Evolutionary conservation across 2,888 invertebrate species (phyloP).

Genomic region (Pediacus dermestoides): DNA sequence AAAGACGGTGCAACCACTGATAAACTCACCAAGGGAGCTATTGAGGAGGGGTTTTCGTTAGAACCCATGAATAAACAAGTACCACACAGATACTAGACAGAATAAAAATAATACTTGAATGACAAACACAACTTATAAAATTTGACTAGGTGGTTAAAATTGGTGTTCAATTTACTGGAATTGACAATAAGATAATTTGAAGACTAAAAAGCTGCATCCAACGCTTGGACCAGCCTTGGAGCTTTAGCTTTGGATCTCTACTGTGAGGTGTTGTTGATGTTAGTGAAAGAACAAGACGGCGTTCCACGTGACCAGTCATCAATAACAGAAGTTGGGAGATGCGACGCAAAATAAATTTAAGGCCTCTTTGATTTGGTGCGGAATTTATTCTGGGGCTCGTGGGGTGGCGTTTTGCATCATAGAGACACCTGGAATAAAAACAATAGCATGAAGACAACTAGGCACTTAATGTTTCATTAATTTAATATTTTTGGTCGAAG

Average conservation of each 20-base stretch:
- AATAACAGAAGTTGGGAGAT: constrained; percentile 46
- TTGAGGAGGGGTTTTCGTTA: constrained; percentile 16
- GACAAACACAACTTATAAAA: constrained; percentile 3
- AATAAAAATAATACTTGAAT: constrained; percentile 1
- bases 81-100: constrained; percentile 4
- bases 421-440: too few species aligned
- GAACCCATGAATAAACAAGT: constrained; percentile 6
- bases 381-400: too few species aligned
- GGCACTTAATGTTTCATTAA: too few species aligned
- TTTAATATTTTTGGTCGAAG: too few species aligned
- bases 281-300: constrained; percentile 53
- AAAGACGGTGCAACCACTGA: constrained; percentile 29
- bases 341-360: constrained; percentile 10
- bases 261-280: constrained; percentile 55
- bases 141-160: constrained; percentile 2
- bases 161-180: constrained; percentile 31
- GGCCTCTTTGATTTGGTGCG: too few species aligned
- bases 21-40: constrained; percentile 26
- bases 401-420: too few species aligned
- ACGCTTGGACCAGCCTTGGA: constrained; percentile 48
- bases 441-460: too few species aligned
- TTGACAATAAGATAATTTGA: constrained; percentile 22
- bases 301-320: constrained; percentile 57
- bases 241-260: constrained; percentile 60
- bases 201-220: constrained; percentile 37